Evolutionary conservation across 2,888 invertebrate species (phyloP), one percentile per base, ranked within the genome.

Genomic region (Carcina quercana): DNA sequence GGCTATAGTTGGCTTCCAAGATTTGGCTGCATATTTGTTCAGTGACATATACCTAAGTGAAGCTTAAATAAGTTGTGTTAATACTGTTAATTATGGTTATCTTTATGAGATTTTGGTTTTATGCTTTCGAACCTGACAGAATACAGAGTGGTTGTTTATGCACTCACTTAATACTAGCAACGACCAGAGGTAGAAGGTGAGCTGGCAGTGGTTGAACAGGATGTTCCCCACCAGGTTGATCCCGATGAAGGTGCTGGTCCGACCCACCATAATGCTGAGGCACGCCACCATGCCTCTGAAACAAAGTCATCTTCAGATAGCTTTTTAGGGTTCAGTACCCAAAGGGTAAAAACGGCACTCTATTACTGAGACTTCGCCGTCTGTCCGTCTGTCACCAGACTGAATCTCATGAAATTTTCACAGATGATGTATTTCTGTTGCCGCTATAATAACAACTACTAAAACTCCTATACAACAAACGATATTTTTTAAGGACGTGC

Each of bases 271-370:
- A 13, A 83, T 73, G 38, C 82, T 78, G 1, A 83, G 62, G 11
- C 82, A 79, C 0, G 76, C 55, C 6, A 67, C 79, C 82, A 83
- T 82, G 0, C 83, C 83, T 40, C 83, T 78, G 61, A 7, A 54
- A 45, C n/a, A 13, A 20, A n/a, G n/a, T n/a, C n/a, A n/a, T n/a
- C n/a, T n/a, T n/a, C n/a, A n/a, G n/a, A n/a, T n/a, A n/a, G n/a
- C n/a, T n/a, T n/a, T n/a, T n/a, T n/a, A n/a, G n/a, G n/a, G n/a
- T n/a, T n/a, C n/a, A n/a, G n/a, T n/a, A n/a, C n/a, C n/a, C n/a
- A n/a, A n/a, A n/a, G n/a, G n/a, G n/a, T n/a, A n/a, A n/a, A n/a
- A n/a, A n/a, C n/a, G n/a, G n/a, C n/a, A n/a, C n/a, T n/a, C n/a
- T n/a, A n/a, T n/a, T n/a, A n/a, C n/a, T n/a, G n/a, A n/a, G n/a